Evolutionary conservation across 2,113 vertebrate species (phyloP), one percentile per base, ranked within the genome.

Genomic region (Platichthys stellatus): DNA sequence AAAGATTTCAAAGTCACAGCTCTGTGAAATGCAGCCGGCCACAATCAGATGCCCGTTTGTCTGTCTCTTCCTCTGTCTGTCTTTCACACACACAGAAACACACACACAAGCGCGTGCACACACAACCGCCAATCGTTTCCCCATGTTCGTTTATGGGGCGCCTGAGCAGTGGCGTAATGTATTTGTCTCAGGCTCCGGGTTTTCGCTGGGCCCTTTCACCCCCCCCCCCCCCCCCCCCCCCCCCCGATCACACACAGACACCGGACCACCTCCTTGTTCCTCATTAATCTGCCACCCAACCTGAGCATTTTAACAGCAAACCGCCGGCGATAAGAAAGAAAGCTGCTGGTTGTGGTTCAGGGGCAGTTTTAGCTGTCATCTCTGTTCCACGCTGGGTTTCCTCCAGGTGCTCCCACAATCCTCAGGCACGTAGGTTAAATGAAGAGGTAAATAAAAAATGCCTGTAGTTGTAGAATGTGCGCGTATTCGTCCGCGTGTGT

Each of bases 1-100:
- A 87, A 82, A 86, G 74, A 81, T 87, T 82, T 88, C 73, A 80
- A 72, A 88, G 79, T 84, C 72, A 86, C 64, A 85, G 57, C 81
- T 89, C 72, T 83, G 81, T 85, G 60, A 83, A 85, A 82, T 80
- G 82, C 3, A 17, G 65, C 15, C 7, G 5, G 74, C 75, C 76
- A 74, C 71, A 87, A 68, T 87, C 62, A 76, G 57, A 78, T 82
- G 76, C 69, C 54, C 73, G 63, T 68, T 81, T 81, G 77, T 86
- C 75, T 83, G 74, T 72, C 66, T 80, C 35, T 69, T 69, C n/a
- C 51, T 56, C 59, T 61, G 67, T 80, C 71, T 72, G 67, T 63
- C 53, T 78, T 60, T 20, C 24, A 57, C 35, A 24, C 67, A 21
- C 63, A 65, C 23, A 31, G 31, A 28, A 43, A 67, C 43, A 26